Evolutionary conservation across 1,140 invertebrate species (phyloP).

Genomic region (Diabrotica undecimpunctata): DNA sequence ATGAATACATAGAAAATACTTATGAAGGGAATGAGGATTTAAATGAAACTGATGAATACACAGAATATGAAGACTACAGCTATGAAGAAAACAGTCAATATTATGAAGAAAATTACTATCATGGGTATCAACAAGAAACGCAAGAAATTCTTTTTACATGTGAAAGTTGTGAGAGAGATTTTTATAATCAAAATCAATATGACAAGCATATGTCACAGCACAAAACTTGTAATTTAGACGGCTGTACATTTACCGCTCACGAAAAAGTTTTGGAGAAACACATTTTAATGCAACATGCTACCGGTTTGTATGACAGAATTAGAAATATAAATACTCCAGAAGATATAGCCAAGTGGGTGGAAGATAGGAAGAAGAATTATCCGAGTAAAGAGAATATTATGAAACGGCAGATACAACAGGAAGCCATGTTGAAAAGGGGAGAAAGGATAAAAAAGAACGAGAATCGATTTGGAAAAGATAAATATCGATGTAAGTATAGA

Average conservation of each 20-base stretch:
- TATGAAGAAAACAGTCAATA: conserved; percentile 12
- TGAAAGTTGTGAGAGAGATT: conserved; percentile 73
- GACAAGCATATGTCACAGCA: conserved; percentile 66
- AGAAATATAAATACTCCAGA: conserved; percentile 69
- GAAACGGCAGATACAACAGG: conserved; percentile 56
- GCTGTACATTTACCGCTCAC: conserved; percentile 77
- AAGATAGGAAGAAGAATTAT: conserved; percentile 71
- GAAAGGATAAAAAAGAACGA: conserved; percentile 59
- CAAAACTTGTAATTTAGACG: conserved; percentile 70
- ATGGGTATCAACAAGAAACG: too few relatives aligned
- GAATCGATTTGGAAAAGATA: conserved; percentile 48
- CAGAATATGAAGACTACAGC: background rate
- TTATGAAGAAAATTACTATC: background rate
- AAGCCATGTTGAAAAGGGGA: conserved; percentile 65
- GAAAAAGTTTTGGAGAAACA: conserved; percentile 75
- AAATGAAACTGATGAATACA: background rate
- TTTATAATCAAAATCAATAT: conserved; percentile 56
- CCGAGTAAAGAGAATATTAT: conserved; percentile 71
- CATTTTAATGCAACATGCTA: conserved; percentile 74
- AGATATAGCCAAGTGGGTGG: conserved; percentile 78
- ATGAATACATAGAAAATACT: conserved; percentile 10
- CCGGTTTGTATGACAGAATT: conserved; percentile 73
- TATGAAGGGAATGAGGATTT: background rate
- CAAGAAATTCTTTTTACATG: conserved; percentile 50
- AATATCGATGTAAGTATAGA: conserved; percentile 34